Evolutionary conservation across 2,888 invertebrate genomes (phyloP), one percentile per base, ranked within the genome.

Genomic region (Siphonodentalium dalli): DNA sequence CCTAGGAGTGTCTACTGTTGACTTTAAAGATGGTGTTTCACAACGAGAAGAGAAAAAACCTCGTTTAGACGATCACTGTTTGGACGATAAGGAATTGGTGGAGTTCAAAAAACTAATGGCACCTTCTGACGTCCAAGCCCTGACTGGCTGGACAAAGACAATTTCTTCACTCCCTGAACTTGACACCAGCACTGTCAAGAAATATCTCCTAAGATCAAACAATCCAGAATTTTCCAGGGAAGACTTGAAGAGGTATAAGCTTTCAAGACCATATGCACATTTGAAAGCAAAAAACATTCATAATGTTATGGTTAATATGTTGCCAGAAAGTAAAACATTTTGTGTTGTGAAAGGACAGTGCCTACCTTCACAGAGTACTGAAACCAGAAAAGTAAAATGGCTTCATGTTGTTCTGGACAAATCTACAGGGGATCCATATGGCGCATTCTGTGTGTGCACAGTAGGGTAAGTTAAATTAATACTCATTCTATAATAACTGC

Each of bases 401-500:
- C 18, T 45, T 3, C 38, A 46, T 40, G 46, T 33, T 7, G 29
- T 53, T 11, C 20, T 53, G 15, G 53, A 53, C 26, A 27, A 40
- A n/a, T 9, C n/a, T 7, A 53, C 45, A 27, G 46, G 46, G 15
- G 40, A 46, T 20, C 46, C 53, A 39, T 46, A 53, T 35, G 53
- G 53, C n/a, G 53, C 24, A 20, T 53, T 46, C 27, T 53, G 53
- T 40, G 28, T 26, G 18, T 53, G 53, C 27, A 53, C 53, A 15
- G 46, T 53, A 40, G 46, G 46, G 53, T 46, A 46, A 34, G 46
- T 24, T n/a, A 11, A 21, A n/a, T n/a, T n/a, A n/a, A n/a, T n/a
- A n/a, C n/a, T n/a, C n/a, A n/a, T n/a, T n/a, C n/a, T n/a, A n/a
- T n/a, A n/a, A n/a, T n/a, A n/a, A n/a, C n/a, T n/a, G n/a, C n/a